Conservation (phyloP, 1,140 invertebrate genomes). For the Drosophila persimilis region DNA sequence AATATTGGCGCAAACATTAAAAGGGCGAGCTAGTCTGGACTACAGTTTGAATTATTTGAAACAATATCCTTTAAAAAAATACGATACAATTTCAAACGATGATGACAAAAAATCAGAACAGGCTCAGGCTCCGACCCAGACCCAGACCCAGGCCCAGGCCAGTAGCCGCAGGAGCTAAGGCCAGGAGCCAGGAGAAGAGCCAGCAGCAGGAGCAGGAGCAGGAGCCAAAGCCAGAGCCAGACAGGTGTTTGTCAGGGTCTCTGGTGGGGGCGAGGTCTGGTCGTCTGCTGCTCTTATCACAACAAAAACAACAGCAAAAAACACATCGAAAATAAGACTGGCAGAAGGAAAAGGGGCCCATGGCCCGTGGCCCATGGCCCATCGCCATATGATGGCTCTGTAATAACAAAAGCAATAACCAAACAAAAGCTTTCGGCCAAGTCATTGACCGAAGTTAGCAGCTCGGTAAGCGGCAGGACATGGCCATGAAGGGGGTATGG, state of each 20-base stretch:
- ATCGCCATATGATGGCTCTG: slow-evolving; percentile 22
- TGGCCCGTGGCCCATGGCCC: slow-evolving; percentile 3
- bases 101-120: slow-evolving; percentile 70
- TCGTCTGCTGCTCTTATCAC: slow-evolving; percentile 61
- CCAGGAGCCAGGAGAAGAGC: background rate
- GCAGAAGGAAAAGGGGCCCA: slow-evolving; percentile 56
- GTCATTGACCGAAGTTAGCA: slow-evolving; percentile 61
- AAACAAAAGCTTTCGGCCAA: slow-evolving; percentile 55
- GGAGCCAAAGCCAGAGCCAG: slow-evolving; percentile 38
- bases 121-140: slow-evolving; percentile 4
- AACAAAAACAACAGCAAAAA: background rate
- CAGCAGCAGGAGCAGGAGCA: background rate
- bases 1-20: slow-evolving; percentile 75
- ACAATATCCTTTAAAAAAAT: slow-evolving; percentile 82
- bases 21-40: slow-evolving; percentile 10
- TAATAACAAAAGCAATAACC: slow-evolving; percentile 65
- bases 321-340: slow-evolving; percentile 32
- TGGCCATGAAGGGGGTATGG: background rate
- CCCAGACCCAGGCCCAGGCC: background rate
- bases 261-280: slow-evolving; percentile 4
- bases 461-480: background rate
- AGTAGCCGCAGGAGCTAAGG: slow-evolving; percentile 21
- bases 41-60: slow-evolving; percentile 82
- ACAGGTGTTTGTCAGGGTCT: slow-evolving; percentile 71
- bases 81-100: slow-evolving; percentile 79